These are phyloP conservation scores for Psephotus haematonotus DNA, from an alignment of 2,113 vertebrate genomes.

Conservation along the genomic window DNA sequence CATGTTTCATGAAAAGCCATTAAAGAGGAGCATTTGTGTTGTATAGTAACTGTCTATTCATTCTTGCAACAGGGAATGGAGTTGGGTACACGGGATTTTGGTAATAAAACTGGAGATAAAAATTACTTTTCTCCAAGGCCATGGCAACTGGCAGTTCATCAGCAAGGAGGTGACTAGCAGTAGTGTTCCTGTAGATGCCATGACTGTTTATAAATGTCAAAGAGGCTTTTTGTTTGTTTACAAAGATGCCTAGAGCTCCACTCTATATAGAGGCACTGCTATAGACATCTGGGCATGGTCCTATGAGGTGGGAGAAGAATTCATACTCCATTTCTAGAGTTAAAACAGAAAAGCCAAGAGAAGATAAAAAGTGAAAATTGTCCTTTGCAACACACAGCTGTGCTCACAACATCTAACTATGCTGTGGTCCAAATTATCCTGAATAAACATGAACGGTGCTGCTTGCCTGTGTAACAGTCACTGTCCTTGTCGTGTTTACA, in stretches of 20 bases:
- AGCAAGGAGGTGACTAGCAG: slow-evolving; percentile 66
- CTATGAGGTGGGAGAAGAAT: background rate
- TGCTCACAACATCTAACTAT: background rate
- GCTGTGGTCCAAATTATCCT: background rate
- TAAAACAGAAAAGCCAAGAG: background rate
- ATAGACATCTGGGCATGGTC: background rate
- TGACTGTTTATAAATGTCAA: slow-evolving; percentile 28
- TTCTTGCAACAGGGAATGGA: slow-evolving; percentile 54
- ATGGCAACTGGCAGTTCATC: background rate
- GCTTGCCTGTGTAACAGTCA: background rate
- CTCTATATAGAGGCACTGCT: background rate
- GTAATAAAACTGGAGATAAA: accelerated
- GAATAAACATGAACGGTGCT: background rate
- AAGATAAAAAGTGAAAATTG: background rate
- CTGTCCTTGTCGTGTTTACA: background rate
- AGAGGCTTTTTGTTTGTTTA: slow-evolving; percentile 34
- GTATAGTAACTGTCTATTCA: slow-evolving; percentile 36
- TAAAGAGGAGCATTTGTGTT: slow-evolving; percentile 41
- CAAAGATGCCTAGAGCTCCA: background rate
- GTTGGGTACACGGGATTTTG: background rate
- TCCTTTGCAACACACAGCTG: background rate
- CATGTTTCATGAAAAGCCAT: slow-evolving; percentile 30
- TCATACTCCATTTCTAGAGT: background rate
- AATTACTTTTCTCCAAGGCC: background rate
- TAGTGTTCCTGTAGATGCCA: slow-evolving; percentile 24